Evolutionary conservation across 1,140 invertebrate genomes (phyloP).

Genomic region (Druon quercuslanigerum): DNA sequence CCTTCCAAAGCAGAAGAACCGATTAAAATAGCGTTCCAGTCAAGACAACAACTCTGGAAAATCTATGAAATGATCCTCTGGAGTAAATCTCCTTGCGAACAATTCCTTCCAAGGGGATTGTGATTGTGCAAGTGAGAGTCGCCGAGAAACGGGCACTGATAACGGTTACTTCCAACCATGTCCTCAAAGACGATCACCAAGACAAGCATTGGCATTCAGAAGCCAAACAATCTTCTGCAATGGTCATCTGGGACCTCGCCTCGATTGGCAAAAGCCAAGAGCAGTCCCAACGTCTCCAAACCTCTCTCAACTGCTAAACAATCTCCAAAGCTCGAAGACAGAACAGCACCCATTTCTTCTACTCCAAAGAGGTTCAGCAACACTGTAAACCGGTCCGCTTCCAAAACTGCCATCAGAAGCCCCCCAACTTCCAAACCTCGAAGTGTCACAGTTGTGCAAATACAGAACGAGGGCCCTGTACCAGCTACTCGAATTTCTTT

Average conservation of each 20-base stretch:
- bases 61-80: background rate
- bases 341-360: slow-evolving; percentile 22
- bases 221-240: slow-evolving; percentile 17
- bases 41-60: background rate
- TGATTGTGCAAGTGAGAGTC: slow-evolving; percentile 28
- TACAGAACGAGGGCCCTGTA: slow-evolving; percentile 33
- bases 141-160: slow-evolving; percentile 16
- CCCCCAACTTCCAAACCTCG: slow-evolving; percentile 5
- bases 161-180: slow-evolving; percentile 47
- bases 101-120: background rate
- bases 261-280: slow-evolving; percentile 63
- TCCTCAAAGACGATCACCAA: slow-evolving; percentile 43
- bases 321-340: slow-evolving; percentile 30
- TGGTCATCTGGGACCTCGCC: slow-evolving; percentile 10
- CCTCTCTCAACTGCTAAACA: slow-evolving; percentile 30
- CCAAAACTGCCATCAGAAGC: slow-evolving; percentile 6
- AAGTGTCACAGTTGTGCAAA: slow-evolving; percentile 49
- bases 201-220: slow-evolving; percentile 3
- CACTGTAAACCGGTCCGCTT: slow-evolving; percentile 5
- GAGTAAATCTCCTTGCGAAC: background rate
- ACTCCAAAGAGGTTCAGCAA: background rate
- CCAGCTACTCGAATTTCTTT: slow-evolving; percentile 5
- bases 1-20: background rate
- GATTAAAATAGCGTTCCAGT: background rate
- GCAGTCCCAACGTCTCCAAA: slow-evolving; percentile 67